phyloP scores from a whole-genome alignment of 2,888 invertebrate species.

The Stomorhina lunata region DNA sequence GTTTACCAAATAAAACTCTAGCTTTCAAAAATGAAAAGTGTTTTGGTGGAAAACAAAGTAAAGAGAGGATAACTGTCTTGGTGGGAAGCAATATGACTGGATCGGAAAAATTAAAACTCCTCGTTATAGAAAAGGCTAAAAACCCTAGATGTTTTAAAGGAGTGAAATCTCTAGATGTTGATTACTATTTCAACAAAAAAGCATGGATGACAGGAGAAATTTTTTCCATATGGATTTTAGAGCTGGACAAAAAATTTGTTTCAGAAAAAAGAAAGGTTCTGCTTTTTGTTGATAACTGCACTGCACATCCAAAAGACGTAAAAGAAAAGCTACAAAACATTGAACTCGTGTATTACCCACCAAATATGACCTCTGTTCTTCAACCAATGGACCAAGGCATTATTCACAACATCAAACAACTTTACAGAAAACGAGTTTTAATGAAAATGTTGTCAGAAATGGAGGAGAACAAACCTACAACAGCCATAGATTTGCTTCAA shows the following conservation, averaged over 20 bases:
- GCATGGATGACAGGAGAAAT: constrained; percentile 54
- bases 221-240: constrained; percentile 54
- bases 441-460: constrained; percentile 51
- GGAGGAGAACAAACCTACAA: constrained; percentile 26
- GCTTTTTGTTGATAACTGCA: constrained; percentile 54
- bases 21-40: constrained; percentile 41
- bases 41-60: constrained; percentile 36
- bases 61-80: constrained; percentile 39
- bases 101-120: constrained; percentile 31
- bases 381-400: constrained; percentile 58
- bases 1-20: constrained; percentile 39
- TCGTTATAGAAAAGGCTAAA: constrained; percentile 43
- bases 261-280: constrained; percentile 52
- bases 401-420: constrained; percentile 51
- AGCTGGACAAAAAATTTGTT: constrained; percentile 51
- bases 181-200: constrained; percentile 59
- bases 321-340: constrained; percentile 57
- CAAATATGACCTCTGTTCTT: constrained; percentile 58
- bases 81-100: constrained; percentile 45
- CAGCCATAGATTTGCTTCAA: constrained; percentile 29
- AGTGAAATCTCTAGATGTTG: constrained; percentile 27
- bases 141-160: constrained; percentile 43
- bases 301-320: constrained; percentile 49
- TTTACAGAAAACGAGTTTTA: constrained; percentile 54
- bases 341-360: constrained; percentile 54